Evolutionary conservation across 2,888 invertebrate genomes (phyloP).

Genomic region (Urechis unicinctus): DNA sequence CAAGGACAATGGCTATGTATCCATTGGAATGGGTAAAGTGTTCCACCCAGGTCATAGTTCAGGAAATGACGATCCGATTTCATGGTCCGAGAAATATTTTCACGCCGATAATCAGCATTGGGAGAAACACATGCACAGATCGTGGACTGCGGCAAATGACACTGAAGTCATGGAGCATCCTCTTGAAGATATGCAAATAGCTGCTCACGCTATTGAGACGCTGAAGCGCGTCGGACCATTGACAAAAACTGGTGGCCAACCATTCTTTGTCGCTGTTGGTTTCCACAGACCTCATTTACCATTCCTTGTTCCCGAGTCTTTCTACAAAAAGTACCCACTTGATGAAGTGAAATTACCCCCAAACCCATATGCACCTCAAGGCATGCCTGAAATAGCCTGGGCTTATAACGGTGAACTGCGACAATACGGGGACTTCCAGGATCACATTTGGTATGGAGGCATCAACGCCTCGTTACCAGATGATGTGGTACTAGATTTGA

Average conservation of each 20-base stretch:
- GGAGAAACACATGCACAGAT: slow-evolving; percentile 9
- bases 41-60: slow-evolving; percentile 16
- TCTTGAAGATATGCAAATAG: slow-evolving; percentile 16
- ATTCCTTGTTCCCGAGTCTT: slow-evolving; percentile 19
- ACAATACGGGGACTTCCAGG: slow-evolving; percentile 19
- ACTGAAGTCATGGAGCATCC: slow-evolving; percentile 12
- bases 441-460: slow-evolving; percentile 20
- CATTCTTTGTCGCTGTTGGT: slow-evolving; percentile 26
- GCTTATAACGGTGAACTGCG: slow-evolving; percentile 22
- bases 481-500: slow-evolving; percentile 3
- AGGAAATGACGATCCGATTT: slow-evolving; percentile 61
- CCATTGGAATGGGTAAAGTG: slow-evolving; percentile 15
- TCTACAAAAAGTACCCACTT: slow-evolving; percentile 15
- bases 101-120: slow-evolving; percentile 12
- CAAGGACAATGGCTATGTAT: no score
- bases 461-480: slow-evolving; percentile 27
- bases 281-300: slow-evolving; percentile 25
- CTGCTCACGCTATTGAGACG: slow-evolving; percentile 13
- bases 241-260: slow-evolving; percentile 9
- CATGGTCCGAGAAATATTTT: slow-evolving; percentile 27
- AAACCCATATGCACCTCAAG: slow-evolving; percentile 24
- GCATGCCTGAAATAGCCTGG: slow-evolving; percentile 30
- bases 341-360: slow-evolving; percentile 18
- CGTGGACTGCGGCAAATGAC: slow-evolving; percentile 26
- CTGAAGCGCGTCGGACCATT: slow-evolving; percentile 6